Evolutionary conservation across 1,140 invertebrate species (phyloP).

Genomic region (Conopomorpha cramerella): DNA sequence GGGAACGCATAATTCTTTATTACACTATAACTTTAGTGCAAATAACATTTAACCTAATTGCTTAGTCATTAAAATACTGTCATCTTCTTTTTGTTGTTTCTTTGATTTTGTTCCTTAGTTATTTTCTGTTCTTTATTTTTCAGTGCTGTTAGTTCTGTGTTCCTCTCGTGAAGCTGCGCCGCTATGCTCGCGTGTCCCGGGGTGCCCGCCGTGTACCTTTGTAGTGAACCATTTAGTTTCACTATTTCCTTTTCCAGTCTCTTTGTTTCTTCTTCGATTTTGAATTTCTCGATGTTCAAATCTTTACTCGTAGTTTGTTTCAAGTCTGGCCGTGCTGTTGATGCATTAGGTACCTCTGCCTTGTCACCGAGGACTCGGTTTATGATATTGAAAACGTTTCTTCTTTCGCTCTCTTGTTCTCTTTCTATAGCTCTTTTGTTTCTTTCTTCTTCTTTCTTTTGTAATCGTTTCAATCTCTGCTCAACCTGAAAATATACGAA

Average conservation of each 20-base stretch:
- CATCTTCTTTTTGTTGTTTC: constrained; percentile 64
- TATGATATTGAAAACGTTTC: constrained; percentile 81
- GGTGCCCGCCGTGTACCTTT: constrained; percentile 63
- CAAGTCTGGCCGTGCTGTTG: constrained; percentile 23
- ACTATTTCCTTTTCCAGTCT: constrained; percentile 69
- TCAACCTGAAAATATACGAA: too few species aligned
- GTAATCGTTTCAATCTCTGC: constrained; percentile 67
- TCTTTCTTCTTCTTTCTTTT: constrained; percentile 67
- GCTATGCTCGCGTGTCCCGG: constrained; percentile 63
- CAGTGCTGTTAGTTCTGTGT: constrained; percentile 65
- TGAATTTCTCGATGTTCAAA: constrained; percentile 76
- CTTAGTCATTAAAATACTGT: constrained; percentile 32
- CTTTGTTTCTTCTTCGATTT: constrained; percentile 73
- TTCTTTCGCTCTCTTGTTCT: constrained; percentile 60
- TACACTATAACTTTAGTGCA: too few species aligned
- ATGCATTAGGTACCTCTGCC: constrained; percentile 16
- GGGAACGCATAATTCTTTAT: too few species aligned
- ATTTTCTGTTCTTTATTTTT: constrained; percentile 67
- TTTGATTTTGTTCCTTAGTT: constrained; percentile 68
- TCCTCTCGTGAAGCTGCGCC: constrained; percentile 64
- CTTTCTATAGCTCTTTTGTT: constrained; percentile 66
- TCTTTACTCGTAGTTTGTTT: constrained; percentile 68
- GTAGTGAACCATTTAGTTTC: constrained; percentile 67
- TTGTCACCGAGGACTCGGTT: constrained; percentile 68
- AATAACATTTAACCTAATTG: not conserved